A percentile compares a stretch with the other conserved stretches of the same genome.
Conservation (phyloP, 2,797 vertebrate species). For the Hydrocynus forskahlii region DNA sequence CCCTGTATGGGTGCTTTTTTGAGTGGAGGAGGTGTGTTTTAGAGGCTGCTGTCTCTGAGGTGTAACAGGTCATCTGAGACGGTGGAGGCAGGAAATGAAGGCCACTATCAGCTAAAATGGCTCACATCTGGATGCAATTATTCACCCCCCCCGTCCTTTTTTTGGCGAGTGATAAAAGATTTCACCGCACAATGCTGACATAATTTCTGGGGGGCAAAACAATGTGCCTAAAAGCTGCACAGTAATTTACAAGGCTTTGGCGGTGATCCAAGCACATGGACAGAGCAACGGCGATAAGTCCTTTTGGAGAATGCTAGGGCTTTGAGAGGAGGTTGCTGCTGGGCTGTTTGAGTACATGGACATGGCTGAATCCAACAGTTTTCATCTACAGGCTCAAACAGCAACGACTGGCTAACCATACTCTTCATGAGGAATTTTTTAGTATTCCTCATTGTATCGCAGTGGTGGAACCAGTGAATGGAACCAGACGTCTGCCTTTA, state of each 20-base stretch:
- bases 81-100: constrained; percentile 99
- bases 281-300: constrained; percentile 28
- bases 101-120: constrained; percentile 94
- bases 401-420: too few relatives aligned
- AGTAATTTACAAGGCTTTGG: constrained; percentile 53
- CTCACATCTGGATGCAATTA: constrained; percentile 97
- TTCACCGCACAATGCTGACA: constrained; percentile 84
- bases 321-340: constrained; percentile 21
- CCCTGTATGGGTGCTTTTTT: constrained; percentile 86
- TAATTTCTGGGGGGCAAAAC: constrained; percentile 82
- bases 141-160: constrained; percentile 72
- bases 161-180: constrained; percentile 99
- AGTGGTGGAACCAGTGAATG: too few relatives aligned
- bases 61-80: constrained; percentile 96
- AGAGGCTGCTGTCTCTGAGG: constrained; percentile 90
- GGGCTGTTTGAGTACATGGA: background rate
- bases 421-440: too few relatives aligned
- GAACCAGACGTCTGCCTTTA: too few relatives aligned
- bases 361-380: background rate
- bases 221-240: constrained; percentile 64
- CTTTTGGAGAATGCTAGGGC: constrained; percentile 19
- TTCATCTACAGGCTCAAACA: too few relatives aligned
- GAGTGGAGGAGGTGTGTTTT: constrained; percentile 84
- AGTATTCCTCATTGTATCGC: too few relatives aligned
- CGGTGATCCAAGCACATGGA: constrained; percentile 19